Evolutionary conservation across 2,888 invertebrate genomes (phyloP), one percentile per base, ranked within the genome.

Genomic region (Pterostichus madidus): DNA sequence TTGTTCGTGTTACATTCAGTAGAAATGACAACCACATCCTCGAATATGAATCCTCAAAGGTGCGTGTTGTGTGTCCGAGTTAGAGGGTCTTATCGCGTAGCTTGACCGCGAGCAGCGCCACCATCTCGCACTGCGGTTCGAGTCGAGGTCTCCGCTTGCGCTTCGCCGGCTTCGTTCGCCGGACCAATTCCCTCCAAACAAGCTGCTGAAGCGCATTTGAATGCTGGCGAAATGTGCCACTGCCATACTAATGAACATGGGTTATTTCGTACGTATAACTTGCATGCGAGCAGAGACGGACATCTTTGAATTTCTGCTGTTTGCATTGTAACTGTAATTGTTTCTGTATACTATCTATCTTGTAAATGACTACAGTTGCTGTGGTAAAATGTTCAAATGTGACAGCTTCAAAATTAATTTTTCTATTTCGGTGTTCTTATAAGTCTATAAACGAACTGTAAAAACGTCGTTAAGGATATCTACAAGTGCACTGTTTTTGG

Each of bases 171-270:
- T 59, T 59, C 59, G 31, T 35, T 59, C n/a, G n/a, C 35, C 24
- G 44, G 24, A 17, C 71, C 46, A 71, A 71, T 39, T 46, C 71
- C 2, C 39, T 44, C 31, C 46, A 44, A 13, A 17, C 46, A 71
- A 46, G 71, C 71, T 71, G 71, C 71, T 71, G 17, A 71, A 71
- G 71, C 71, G 71, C 75, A 53, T 75, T 53, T 75, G 52, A 75
- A 75, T 75, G 75, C 75, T 31, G 8, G 75, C 31, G 13, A 53
- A 49, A 75, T 75, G 53, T 75, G 75, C 75, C 75, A 53, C 32
- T 24, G 53, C 53, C 75, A 75, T 75, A 32, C 75, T 75, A 75
- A 75, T 75, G 75, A 75, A 53, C 75, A 31, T 7, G 75, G 75
- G 31, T 75, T 53, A 75, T 75, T 53, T 75, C 24, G 15, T 46